These are phyloP conservation scores for Neodiprion virginianus DNA, from an alignment of 1,140 invertebrate genomes.

Conservation along the genomic window DNA sequence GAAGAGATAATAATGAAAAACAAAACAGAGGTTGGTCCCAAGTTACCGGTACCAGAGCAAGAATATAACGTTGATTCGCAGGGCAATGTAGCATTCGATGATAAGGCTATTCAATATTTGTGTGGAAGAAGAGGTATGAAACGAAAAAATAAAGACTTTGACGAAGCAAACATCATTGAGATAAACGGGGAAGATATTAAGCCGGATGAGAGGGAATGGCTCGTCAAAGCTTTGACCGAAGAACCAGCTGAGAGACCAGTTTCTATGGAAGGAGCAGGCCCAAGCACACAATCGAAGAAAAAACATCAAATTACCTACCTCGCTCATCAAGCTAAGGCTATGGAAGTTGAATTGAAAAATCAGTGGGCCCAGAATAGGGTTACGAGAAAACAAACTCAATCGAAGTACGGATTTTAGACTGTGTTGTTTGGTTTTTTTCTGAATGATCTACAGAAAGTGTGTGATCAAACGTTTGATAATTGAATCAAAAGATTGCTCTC, in stretches of 20 bases:
- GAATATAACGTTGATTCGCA: constrained; percentile 56
- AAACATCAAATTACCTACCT: constrained; percentile 98
- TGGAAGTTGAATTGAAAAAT: constrained; percentile 92
- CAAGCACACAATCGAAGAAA: constrained; percentile 55
- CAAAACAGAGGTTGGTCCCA: constrained; percentile 55
- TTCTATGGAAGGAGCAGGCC: constrained; percentile 47
- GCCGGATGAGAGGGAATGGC: constrained; percentile 79
- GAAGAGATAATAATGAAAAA: constrained; percentile 57
- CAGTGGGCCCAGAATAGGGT: constrained; percentile 90
- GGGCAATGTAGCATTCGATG: constrained; percentile 57
- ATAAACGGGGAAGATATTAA: constrained; percentile 84
- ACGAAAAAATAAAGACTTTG: constrained; percentile 58
- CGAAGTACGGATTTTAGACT: constrained; percentile 86
- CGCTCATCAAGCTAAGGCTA: constrained; percentile 92
- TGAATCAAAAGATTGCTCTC: too few species aligned
- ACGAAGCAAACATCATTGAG: constrained; percentile 75
- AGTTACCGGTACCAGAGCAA: constrained; percentile 59
- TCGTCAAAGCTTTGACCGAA: constrained; percentile 83
- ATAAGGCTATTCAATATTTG: constrained; percentile 58
- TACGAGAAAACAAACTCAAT: constrained; percentile 83
- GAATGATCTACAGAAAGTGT: too few species aligned
- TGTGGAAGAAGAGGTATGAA: constrained; percentile 61
- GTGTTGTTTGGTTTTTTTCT: not conserved
- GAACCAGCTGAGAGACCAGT: constrained; percentile 66
- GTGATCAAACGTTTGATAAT: too few species aligned